Conservation (phyloP, 2,888 invertebrate genomes). For the Chironomus tentans region DNA sequence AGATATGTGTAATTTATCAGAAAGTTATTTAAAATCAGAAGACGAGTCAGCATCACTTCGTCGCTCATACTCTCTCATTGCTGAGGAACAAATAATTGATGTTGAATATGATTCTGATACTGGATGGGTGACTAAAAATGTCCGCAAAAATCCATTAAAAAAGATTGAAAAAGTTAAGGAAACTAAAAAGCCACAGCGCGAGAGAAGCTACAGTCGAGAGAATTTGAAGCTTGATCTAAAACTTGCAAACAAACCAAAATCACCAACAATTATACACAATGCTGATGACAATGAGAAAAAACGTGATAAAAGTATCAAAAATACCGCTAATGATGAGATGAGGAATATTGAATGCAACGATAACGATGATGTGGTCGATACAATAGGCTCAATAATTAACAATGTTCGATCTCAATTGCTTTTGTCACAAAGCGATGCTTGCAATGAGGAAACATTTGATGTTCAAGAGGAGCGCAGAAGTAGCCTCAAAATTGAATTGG, state of each 20-base stretch:
- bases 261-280: neutral
- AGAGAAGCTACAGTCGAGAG: neutral
- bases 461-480: slow-evolving; percentile 29
- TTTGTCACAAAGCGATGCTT: slow-evolving; percentile 19
- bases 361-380: slow-evolving; percentile 20
- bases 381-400: slow-evolving; percentile 35
- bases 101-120: slow-evolving; percentile 44
- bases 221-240: neutral
- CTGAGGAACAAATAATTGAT: slow-evolving; percentile 42
- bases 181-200: neutral
- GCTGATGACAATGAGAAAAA: too few species aligned
- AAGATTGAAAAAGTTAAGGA: slow-evolving; percentile 6
- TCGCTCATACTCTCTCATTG: slow-evolving; percentile 38
- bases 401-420: slow-evolving; percentile 33
- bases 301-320: too few species aligned
- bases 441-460: neutral
- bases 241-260: slow-evolving; percentile 8
- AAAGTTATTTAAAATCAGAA: neutral
- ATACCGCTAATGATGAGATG: too few species aligned
- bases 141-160: slow-evolving; percentile 7
- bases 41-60: slow-evolving; percentile 37
- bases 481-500: neutral
- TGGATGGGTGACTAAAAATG: slow-evolving; percentile 40
- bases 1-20: neutral
- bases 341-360: too few species aligned